Evolutionary conservation across 2,797 vertebrate genomes (phyloP), one percentile per base, ranked within the genome.

Genomic region (Sebastes goodei): DNA sequence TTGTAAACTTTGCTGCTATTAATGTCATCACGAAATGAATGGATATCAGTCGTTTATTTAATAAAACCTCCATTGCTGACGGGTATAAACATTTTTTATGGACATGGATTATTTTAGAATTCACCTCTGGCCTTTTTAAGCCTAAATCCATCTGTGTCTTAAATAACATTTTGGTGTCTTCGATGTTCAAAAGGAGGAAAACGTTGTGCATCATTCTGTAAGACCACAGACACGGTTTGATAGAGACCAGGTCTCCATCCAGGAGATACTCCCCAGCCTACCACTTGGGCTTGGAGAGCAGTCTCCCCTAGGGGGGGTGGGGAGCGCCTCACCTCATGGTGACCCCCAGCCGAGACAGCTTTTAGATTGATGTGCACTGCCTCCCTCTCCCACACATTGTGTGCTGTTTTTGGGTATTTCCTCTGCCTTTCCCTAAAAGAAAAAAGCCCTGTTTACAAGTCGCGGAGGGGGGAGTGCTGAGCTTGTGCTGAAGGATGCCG

Each of bases 301-400:
- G 14, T 53, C 78, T 87, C 79, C 76, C 82, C 30, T 15, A 6
- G 30, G 12, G 1, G 1, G 29, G 1, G 2, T 0, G 21, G 21
- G 59, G 29, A 9, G 8, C 2, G 23, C 52, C 83, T 94, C 93
- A 94, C 92, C 94, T 87, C 85, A n/a, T 29, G 42, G 62, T 94
- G 93, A 95, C 82, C 92, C 89, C 87, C 86, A 88, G 83, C 89
- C 78, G 70, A 79, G 91, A 91, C 86, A 66, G 74, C 75, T 87
- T 17, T 84, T 25, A 93, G 90, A 93, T 92, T 92, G 91, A 94
- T 93, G 91, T 84, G 67, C 20, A 1, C 72, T 80, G 81, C 85
- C 78, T 90, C 80, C 82, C 76, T 83, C 89, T 89, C 89, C 86
- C 90, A 87, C 90, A 80, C 87, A 91, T 88, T 89, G 90, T 90